Evolutionary conservation across 2,797 vertebrate genomes (phyloP).

Genomic region (Melanotaenia boesemani): DNA sequence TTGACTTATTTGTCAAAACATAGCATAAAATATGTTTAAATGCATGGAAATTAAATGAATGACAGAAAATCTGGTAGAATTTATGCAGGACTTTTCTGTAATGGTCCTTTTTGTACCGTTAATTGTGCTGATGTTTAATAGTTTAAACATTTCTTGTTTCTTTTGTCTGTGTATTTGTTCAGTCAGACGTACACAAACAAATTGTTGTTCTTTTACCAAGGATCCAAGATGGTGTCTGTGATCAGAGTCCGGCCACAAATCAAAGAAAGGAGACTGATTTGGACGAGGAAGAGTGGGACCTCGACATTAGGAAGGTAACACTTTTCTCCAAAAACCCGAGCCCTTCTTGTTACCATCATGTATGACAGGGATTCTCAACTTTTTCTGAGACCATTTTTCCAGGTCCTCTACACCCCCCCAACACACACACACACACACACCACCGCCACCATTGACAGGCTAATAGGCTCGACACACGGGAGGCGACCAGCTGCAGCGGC

Average conservation of each 20-base stretch:
- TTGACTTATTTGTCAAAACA: not conserved
- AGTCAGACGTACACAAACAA: not conserved
- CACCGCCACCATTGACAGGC: too few species aligned
- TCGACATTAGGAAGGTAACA: constrained; percentile 88
- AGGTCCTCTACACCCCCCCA: too few species aligned
- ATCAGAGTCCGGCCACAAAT: constrained; percentile 56
- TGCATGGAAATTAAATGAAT: not conserved
- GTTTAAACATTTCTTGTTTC: not conserved
- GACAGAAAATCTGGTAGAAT: not conserved
- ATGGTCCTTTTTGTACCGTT: not conserved
- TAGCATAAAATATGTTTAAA: not conserved
- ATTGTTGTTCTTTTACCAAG: constrained; percentile 61
- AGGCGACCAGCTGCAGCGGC: too few species aligned
- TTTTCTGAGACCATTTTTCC: too few species aligned
- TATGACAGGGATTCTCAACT: too few species aligned
- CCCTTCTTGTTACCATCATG: too few species aligned
- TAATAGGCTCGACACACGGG: too few species aligned
- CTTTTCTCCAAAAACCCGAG: not conserved
- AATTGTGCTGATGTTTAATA: too few species aligned
- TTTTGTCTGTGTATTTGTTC: not conserved
- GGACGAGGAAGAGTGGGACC: constrained; percentile 83
- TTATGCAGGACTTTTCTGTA: not conserved
- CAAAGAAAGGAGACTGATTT: constrained; percentile 78
- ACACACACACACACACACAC: too few species aligned
- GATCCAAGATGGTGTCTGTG: constrained; percentile 71